These are phyloP conservation scores for Coccyzus lansbergi DNA, from an alignment of 2,797 vertebrate genomes.

Conservation along the genomic window DNA sequence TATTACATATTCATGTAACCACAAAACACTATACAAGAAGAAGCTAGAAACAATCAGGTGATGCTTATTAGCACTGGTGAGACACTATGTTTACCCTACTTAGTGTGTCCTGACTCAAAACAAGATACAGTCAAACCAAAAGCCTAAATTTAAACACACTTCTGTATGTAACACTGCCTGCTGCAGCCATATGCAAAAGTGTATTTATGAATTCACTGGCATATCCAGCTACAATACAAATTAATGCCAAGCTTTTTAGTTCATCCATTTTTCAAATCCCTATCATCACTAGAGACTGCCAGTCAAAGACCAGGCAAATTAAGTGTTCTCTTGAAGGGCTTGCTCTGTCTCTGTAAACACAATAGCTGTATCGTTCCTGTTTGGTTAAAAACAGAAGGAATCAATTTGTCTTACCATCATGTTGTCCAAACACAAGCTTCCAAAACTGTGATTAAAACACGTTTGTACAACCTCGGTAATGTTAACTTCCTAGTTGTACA, in stretches of 20 bases:
- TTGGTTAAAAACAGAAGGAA: neutral
- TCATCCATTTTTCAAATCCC: constrained; percentile 14
- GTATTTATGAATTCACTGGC: neutral
- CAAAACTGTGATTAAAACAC: neutral
- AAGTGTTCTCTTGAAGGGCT: neutral
- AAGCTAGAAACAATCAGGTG: neutral
- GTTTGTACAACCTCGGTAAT: neutral
- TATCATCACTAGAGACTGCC: neutral
- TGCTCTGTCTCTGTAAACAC: neutral
- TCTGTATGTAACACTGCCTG: neutral
- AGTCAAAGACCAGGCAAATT: neutral
- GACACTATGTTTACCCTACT: neutral
- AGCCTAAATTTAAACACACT: neutral
- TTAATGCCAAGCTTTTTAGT: neutral
- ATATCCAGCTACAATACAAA: neutral
- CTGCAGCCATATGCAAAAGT: neutral
- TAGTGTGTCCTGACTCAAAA: neutral
- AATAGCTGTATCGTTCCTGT: neutral
- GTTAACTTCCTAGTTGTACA: neutral
- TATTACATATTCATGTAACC: neutral
- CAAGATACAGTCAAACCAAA: neutral
- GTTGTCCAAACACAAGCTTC: neutral
- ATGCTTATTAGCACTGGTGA: neutral
- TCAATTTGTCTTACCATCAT: neutral
- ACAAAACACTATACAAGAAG: neutral